These are phyloP conservation scores for Habrosyne pyritoides DNA, from an alignment of 2,888 invertebrate genomes.

Conservation along the genomic window DNA sequence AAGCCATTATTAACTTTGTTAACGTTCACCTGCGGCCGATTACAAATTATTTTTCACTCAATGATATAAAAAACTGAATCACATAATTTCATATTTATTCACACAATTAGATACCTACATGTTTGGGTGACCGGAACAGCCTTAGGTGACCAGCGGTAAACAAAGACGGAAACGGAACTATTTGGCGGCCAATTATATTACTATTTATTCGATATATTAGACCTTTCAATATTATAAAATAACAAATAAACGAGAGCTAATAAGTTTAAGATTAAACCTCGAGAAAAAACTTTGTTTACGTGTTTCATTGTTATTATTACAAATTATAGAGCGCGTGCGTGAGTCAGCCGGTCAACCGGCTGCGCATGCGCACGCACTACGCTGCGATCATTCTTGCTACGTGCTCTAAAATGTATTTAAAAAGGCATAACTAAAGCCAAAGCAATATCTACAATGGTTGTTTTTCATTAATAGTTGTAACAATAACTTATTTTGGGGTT, in stretches of 20 bases:
- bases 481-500: background rate
- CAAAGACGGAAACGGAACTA: slow-evolving; percentile 49
- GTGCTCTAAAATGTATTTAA: slow-evolving; percentile 10
- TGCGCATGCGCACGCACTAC: slow-evolving; percentile 11
- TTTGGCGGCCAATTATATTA: slow-evolving; percentile 45
- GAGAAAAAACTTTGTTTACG: slow-evolving; percentile 38
- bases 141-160: slow-evolving; percentile 23
- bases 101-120: slow-evolving; percentile 18
- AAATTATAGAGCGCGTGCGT: slow-evolving; percentile 34
- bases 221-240: slow-evolving; percentile 35
- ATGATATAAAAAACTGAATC: background rate
- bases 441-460: slow-evolving; percentile 10
- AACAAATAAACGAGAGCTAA: slow-evolving; percentile 37
- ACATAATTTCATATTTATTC: background rate
- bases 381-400: slow-evolving; percentile 11
- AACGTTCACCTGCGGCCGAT: slow-evolving; percentile 1
- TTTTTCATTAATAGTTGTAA: slow-evolving; percentile 15
- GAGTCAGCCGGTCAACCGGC: slow-evolving; percentile 31
- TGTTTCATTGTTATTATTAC: slow-evolving; percentile 39
- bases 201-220: slow-evolving; percentile 28
- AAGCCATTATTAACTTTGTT: background rate
- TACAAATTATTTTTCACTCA: background rate
- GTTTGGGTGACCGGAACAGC: slow-evolving; percentile 39
- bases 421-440: background rate
- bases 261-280: slow-evolving; percentile 55